Conservation (phyloP, 2,797 vertebrate species). For the Poeciliopsis turneri region DNA sequence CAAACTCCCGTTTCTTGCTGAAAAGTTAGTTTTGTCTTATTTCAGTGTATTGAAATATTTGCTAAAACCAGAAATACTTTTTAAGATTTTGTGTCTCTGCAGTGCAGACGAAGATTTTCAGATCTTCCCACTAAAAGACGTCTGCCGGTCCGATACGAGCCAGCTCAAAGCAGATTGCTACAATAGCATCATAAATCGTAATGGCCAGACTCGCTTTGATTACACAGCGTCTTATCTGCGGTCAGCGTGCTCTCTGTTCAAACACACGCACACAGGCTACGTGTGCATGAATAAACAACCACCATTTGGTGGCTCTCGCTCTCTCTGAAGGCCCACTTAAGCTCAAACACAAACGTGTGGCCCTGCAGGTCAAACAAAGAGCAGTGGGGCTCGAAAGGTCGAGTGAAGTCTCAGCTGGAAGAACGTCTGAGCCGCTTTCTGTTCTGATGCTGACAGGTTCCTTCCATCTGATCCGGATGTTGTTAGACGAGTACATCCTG, state of each 20-base stretch:
- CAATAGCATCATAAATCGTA: slow-evolving; percentile 75
- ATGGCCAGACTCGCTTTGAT: slow-evolving; percentile 68
- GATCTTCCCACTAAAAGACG: not conserved
- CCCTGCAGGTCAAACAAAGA: slow-evolving; percentile 60
- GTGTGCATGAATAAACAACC: slow-evolving; percentile 61
- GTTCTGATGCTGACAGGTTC: slow-evolving; percentile 81
- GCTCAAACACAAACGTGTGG: slow-evolving; percentile 50
- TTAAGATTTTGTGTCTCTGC: no score
- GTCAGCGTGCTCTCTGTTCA: slow-evolving; percentile 83
- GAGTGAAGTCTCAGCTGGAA: slow-evolving; percentile 60
- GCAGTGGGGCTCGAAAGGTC: slow-evolving; percentile 66
- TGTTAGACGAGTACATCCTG: slow-evolving; percentile 98
- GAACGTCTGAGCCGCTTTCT: not conserved
- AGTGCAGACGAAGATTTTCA: not conserved
- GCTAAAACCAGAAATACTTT: no score
- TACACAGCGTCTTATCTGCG: slow-evolving; percentile 86
- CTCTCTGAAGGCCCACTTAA: slow-evolving; percentile 27
- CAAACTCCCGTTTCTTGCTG: no score
- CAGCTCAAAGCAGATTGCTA: slow-evolving; percentile 66
- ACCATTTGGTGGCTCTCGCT: slow-evolving; percentile 53
- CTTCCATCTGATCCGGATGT: slow-evolving; percentile 98
- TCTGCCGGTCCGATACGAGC: slow-evolving; percentile 21
- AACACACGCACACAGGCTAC: slow-evolving; percentile 53
- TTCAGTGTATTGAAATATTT: no score
- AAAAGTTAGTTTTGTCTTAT: no score